Conservation (phyloP, 2,113 vertebrate species). For the Dromaius novaehollandiae region DNA sequence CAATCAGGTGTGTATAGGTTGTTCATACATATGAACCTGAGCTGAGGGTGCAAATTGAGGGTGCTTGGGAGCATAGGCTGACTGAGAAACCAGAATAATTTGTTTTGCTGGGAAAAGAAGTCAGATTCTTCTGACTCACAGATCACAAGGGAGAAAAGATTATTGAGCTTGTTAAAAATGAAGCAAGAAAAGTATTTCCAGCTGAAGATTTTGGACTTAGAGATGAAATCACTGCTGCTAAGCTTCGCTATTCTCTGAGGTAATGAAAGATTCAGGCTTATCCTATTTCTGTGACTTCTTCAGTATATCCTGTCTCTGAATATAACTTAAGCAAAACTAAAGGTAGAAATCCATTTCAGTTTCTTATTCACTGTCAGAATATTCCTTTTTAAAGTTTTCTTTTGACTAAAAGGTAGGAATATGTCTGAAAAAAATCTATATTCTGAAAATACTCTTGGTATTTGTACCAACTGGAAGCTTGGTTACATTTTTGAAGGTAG, state of each 20-base stretch:
- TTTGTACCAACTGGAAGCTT: not conserved
- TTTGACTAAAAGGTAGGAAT: not conserved
- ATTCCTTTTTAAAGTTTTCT: constrained; percentile 19
- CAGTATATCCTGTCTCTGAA: constrained; percentile 1
- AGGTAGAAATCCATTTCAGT: constrained; percentile 3
- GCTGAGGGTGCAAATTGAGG: not conserved
- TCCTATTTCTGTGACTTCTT: constrained; percentile 42
- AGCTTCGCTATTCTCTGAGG: constrained; percentile 50
- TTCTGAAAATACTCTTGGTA: not conserved
- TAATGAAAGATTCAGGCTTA: constrained; percentile 52
- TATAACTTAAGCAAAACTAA: constrained; percentile 14
- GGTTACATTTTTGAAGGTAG: not conserved
- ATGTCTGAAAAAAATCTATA: not conserved
- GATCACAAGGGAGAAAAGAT: constrained; percentile 8
- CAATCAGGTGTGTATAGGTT: not conserved
- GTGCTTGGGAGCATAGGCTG: not conserved
- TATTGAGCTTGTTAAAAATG: constrained; percentile 15
- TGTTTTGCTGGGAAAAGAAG: not conserved
- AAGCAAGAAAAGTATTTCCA: constrained; percentile 23
- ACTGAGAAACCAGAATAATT: not conserved
- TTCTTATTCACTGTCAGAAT: constrained; percentile 5
- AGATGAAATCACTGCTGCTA: constrained; percentile 44
- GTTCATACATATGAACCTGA: not conserved
- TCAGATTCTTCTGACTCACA: too few species aligned
- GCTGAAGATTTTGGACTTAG: constrained; percentile 45